phyloP scores from a whole-genome alignment of 2,797 vertebrate genomes.

The Paguma larvata region DNA sequence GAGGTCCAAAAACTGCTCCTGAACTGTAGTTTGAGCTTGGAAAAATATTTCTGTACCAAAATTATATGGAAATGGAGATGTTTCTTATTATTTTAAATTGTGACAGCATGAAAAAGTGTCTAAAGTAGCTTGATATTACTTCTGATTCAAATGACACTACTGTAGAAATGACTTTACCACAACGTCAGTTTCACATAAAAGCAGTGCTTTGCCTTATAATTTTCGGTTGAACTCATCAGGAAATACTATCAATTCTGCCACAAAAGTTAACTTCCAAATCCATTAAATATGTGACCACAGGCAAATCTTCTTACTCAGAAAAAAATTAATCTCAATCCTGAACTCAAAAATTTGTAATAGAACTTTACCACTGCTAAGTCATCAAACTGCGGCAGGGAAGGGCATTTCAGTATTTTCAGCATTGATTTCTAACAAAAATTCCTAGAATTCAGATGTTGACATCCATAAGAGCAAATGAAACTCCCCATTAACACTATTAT shows the following conservation, averaged over 20 bases:
- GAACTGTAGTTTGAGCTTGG: neutral
- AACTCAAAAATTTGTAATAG: neutral
- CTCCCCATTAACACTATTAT: neutral
- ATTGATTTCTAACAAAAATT: neutral
- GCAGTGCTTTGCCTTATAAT: neutral
- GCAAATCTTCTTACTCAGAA: neutral
- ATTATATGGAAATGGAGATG: neutral
- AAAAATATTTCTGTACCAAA: neutral
- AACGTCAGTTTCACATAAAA: neutral
- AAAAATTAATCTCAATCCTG: neutral
- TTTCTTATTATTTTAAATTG: neutral
- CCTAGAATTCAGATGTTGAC: neutral
- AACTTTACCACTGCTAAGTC: neutral
- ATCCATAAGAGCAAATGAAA: neutral
- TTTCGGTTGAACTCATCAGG: neutral
- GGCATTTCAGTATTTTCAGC: neutral
- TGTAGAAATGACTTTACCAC: neutral
- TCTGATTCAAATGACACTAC: neutral
- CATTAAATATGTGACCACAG: neutral
- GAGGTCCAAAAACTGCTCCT: neutral
- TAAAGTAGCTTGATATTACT: neutral
- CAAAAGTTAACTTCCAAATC: neutral
- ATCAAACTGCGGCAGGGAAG: neutral
- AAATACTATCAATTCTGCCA: neutral
- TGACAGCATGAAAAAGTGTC: neutral